These are phyloP conservation scores for Sakesphorus luctuosus DNA, from an alignment of 2,113 vertebrate genomes.

Conservation along the genomic window DNA sequence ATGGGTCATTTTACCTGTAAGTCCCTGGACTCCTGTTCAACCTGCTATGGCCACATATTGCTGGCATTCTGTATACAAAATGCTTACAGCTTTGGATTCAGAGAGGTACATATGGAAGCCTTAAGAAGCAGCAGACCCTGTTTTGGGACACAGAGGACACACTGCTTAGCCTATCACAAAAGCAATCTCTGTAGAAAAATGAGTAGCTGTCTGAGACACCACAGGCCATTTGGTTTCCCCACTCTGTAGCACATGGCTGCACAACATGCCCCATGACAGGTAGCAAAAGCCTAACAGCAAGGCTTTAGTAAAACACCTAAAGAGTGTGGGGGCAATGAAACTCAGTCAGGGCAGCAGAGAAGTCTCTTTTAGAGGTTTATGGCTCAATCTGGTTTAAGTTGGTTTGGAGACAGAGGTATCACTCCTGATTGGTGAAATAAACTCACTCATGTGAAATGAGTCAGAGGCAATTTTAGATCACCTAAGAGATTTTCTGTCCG, in stretches of 20 bases:
- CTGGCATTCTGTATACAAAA: background rate
- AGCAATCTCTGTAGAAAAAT: background rate
- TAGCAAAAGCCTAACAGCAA: background rate
- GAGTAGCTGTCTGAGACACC: background rate
- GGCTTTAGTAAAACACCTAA: background rate
- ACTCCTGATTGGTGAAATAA: background rate
- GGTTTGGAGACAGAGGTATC: background rate
- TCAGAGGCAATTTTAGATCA: background rate
- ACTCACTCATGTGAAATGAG: background rate
- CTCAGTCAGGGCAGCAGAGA: background rate
- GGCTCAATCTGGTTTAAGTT: background rate
- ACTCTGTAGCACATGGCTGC: background rate
- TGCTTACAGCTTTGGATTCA: background rate
- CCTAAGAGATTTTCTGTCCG: background rate
- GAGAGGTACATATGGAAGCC: background rate
- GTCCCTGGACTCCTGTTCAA: background rate
- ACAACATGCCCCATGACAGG: background rate
- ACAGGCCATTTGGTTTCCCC: background rate
- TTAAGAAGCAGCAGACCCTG: background rate
- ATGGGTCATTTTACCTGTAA: background rate
- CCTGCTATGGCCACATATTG: background rate
- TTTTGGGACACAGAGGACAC: background rate
- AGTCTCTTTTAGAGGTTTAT: background rate
- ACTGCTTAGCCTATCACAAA: background rate
- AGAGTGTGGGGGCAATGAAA: background rate